Base-by-base conservation (phyloP, 2,888 invertebrate genomes). In the Standfussiana lucernea region DNA sequence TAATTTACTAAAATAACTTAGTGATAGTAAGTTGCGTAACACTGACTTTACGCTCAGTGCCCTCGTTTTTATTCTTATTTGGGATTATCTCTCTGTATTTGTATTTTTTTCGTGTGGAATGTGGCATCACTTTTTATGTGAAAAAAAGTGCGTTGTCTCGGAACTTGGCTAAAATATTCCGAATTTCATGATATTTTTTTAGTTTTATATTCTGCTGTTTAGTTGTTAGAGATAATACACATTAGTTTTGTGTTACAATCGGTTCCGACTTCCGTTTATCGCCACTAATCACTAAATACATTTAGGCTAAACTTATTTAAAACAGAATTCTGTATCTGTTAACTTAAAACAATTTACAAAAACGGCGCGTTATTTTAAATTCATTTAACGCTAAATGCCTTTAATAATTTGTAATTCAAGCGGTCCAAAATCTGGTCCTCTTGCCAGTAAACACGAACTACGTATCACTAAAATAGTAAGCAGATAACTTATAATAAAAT, bases 1-100 rank as follows among this genome's bases (percentile, higher is more conserved):
- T 65, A 56, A 75, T 69, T 61, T 59, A 53, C 62, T 64, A 59
- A 85, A 83, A 85, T 85, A 82, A 67, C 59, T 76, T 62, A 28
- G 82, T 66, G 68, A 62, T 62, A 72, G 37, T 80, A 68, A 71
- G 11, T 85, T 75, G 56, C 42, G 61, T 82, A 71, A 74, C 73
- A 71, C 24, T 70, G 28, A 50, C 15, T 47, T 61, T 35, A 35
- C 11, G 24, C 28, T 18, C 1, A n/a, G 24, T 85, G 85, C 37
- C 75, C 81, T 85, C 47, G 74, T 18, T 66, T 69, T 66, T 70
- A 37, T 71, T 79, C 47, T 59, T 50, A 56, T 45, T 72, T 72
- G 1, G 18, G 42, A 45, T 64, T 53, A 59, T 21, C 10, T 32
- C 10, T 21, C n/a, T 35, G n/a, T 28, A 32, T 40, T 53, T 18